Evolutionary conservation across 2,113 vertebrate species (phyloP).

Genomic region (Gymnogyps californianus): DNA sequence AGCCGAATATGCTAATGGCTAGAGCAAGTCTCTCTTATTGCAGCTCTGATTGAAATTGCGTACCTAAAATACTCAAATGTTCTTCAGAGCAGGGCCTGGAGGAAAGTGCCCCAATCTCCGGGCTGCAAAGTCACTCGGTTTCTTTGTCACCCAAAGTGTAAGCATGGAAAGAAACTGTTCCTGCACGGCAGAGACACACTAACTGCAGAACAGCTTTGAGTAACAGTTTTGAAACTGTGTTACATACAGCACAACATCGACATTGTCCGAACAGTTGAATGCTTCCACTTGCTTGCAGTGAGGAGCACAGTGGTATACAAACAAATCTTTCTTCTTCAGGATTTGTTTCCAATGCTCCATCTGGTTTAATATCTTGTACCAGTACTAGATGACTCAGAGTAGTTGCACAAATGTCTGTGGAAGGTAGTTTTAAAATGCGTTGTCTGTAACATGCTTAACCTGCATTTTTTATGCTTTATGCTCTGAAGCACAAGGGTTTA

Average conservation of each 20-base stretch:
- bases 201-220: not conserved
- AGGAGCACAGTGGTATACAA: not conserved
- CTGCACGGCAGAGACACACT: not conserved
- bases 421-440: not conserved
- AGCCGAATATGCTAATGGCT: not conserved
- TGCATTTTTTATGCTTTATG: not conserved
- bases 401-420: not conserved
- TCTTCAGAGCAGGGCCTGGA: not conserved
- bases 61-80: not conserved
- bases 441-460: not conserved
- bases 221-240: not conserved
- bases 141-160: not conserved
- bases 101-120: not conserved
- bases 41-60: not conserved
- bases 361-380: slow-evolving; percentile 3
- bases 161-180: not conserved
- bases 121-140: not conserved
- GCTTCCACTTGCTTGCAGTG: not conserved
- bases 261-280: not conserved
- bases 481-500: not conserved
- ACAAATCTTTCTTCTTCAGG: not conserved
- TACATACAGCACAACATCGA: not conserved
- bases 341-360: not conserved
- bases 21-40: not conserved
- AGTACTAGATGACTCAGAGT: not conserved